Conservation (phyloP, 2,888 invertebrate species). For the Meghimatium bilineatum region DNA sequence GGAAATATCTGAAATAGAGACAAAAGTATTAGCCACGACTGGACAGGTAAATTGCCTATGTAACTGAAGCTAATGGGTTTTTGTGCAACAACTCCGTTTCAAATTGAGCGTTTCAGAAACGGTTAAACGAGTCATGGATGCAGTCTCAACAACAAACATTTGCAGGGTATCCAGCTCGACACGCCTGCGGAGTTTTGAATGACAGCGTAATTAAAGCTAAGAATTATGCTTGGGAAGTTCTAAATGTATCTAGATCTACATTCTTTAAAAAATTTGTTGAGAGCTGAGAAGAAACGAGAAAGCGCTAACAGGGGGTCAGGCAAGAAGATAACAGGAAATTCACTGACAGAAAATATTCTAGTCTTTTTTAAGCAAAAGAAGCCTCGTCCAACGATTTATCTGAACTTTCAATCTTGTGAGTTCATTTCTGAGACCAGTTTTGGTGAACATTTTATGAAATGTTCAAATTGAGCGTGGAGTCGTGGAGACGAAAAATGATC, state of each 20-base stretch:
- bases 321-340: neutral
- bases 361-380: neutral
- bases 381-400: neutral
- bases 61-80: constrained; percentile 30
- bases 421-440: neutral
- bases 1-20: neutral
- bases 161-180: neutral
- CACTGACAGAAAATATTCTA: constrained; percentile 6
- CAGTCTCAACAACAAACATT: neutral
- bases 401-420: neutral
- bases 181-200: constrained; percentile 18
- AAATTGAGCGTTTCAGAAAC: constrained; percentile 38
- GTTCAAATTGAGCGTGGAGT: constrained; percentile 17
- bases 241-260: constrained; percentile 11
- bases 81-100: constrained; percentile 5
- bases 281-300: neutral
- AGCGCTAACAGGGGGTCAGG: neutral
- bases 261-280: neutral
- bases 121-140: neutral
- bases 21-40: neutral
- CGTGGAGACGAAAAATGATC: neutral
- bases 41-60: constrained; percentile 27
- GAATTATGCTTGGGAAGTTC: constrained; percentile 31
- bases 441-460: neutral
- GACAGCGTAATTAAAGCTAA: constrained; percentile 41